Conservation (phyloP, 2,797 vertebrate genomes). For the Esox lucius region DNA sequence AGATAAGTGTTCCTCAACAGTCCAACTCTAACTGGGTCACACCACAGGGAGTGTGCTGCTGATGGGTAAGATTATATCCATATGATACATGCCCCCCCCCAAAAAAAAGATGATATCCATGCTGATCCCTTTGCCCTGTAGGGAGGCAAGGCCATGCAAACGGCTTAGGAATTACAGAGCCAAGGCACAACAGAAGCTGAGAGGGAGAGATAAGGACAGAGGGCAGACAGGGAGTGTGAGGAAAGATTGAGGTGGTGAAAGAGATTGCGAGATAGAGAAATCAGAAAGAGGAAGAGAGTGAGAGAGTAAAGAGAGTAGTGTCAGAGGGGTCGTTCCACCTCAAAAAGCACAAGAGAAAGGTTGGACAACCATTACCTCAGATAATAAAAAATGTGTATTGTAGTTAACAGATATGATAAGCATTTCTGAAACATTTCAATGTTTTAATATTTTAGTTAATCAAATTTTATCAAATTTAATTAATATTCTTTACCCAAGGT, state of each 20-base stretch:
- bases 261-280: background rate
- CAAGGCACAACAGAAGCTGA: slow-evolving; percentile 48
- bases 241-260: background rate
- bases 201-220: slow-evolving; percentile 36
- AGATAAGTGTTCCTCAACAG: slow-evolving; percentile 30
- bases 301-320: no score
- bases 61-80: slow-evolving; percentile 54
- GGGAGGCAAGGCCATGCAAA: slow-evolving; percentile 62
- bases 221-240: background rate
- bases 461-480: no score
- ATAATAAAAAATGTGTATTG: no score
- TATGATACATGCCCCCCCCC: slow-evolving; percentile 23
- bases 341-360: no score
- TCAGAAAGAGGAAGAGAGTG: background rate
- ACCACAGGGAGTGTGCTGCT: slow-evolving; percentile 42
- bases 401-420: no score
- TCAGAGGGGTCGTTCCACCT: no score
- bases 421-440: no score
- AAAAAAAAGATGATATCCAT: slow-evolving; percentile 41
- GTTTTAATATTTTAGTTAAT: no score
- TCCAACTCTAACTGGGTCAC: slow-evolving; percentile 52
- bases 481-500: no score
- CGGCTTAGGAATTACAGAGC: slow-evolving; percentile 50
- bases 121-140: slow-evolving; percentile 31
- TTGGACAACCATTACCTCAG: no score